Evolutionary conservation across 2,888 invertebrate species (phyloP).

Genomic region (Tinea pellionella): DNA sequence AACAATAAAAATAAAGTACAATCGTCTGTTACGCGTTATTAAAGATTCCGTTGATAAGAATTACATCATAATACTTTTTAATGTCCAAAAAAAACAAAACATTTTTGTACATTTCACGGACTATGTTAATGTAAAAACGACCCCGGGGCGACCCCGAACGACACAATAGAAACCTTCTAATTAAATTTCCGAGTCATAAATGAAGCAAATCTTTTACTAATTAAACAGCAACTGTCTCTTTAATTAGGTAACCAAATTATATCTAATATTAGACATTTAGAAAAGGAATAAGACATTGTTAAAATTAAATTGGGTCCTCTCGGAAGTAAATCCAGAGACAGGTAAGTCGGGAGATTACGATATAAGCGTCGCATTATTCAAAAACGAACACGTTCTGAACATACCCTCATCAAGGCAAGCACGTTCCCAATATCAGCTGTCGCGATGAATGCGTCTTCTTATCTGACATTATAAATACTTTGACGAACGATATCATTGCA

Average conservation of each 20-base stretch:
- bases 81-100: neutral
- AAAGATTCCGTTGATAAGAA: neutral
- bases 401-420: slow-evolving; percentile 10
- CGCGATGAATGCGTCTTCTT: slow-evolving; percentile 10
- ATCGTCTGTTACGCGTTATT: slow-evolving; percentile 6
- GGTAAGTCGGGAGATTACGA: slow-evolving; percentile 5
- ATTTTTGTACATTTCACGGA: neutral
- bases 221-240: slow-evolving; percentile 6
- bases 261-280: neutral
- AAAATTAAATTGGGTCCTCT: neutral
- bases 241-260: slow-evolving; percentile 8
- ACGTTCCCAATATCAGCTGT: slow-evolving; percentile 7
- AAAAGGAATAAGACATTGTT: neutral
- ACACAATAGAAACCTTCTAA: neutral
- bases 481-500: slow-evolving; percentile 3
- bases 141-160: neutral
- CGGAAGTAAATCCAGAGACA: neutral
- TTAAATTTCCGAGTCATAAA: neutral
- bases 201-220: neutral
- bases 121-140: neutral
- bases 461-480: neutral
- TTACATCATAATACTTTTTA: slow-evolving; percentile 8
- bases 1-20: slow-evolving; percentile 11
- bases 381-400: slow-evolving; percentile 8
- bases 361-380: slow-evolving; percentile 2